Base-by-base conservation (phyloP, 2,797 vertebrate species). In the Spheniscus humboldti region DNA sequence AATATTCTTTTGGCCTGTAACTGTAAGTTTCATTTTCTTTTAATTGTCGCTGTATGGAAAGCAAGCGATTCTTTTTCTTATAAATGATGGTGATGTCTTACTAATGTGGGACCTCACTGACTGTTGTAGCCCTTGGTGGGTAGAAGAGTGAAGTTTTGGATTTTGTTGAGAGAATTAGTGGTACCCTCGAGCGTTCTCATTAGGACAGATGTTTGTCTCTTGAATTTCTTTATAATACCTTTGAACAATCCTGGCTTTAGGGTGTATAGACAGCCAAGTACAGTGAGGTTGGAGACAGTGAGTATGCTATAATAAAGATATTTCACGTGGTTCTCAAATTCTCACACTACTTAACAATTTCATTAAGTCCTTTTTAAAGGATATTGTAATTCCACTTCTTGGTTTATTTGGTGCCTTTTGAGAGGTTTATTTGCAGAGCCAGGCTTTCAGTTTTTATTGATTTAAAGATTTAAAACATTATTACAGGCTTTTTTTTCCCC, bases 391-490 rank as follows among this genome's bases (percentile, higher is more conserved):
- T 96, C 80, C 63, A 67, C 13, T 27, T 95, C 93, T 82, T 90
- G 85, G 53, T 71, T 97, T 93, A 91, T 96, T 97, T 97, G 84
- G 90, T 96, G 94, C 97, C 82, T 95, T 97, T 92, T 87, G 43
- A 92, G 60, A 56, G 78, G 55, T 94, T 97, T 96, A 88, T 97
- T 96, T 97, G 88, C 96, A 95, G 95, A 97, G 93, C 59, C 73
- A 91, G 95, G 85, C 94, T 97, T 98, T 97, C 86, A 23, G 60
- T 18, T 98, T 95, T 97, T 96, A 88, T 93, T 96, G 92, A 88
- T 81, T 68, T 95, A 88, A 96, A 94, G 68, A 94, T 95, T 95
- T 92, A 96, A 94, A 96, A 94, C 56, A 50, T 78, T 84, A 75
- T 95, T 88, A 79, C 67, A 85, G 74, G 73, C 74, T 92, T 91